These are phyloP conservation scores for Coilia nasus DNA, from an alignment of 2,797 vertebrate species.

Conservation along the genomic window DNA sequence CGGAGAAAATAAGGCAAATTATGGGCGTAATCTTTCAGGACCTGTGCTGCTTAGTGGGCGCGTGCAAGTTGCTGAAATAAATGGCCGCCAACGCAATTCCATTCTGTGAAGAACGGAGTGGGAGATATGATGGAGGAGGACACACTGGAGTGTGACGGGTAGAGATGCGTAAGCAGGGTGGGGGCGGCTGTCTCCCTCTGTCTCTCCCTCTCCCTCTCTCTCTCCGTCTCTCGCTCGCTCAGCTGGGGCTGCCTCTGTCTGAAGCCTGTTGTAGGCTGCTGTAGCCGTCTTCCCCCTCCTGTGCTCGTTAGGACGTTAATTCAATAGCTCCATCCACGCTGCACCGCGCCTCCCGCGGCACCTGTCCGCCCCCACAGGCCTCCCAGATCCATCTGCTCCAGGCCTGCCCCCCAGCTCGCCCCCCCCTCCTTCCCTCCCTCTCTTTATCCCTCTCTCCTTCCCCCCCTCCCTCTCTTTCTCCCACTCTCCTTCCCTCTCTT, in stretches of 20 bases:
- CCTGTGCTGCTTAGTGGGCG: not conserved
- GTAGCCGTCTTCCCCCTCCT: too few species aligned
- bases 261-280: not conserved
- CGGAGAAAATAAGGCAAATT: not conserved
- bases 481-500: too few species aligned
- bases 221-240: not conserved
- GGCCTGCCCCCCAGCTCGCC: not conserved
- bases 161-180: not conserved
- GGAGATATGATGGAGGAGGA: not conserved
- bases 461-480: not conserved
- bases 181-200: not conserved
- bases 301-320: not conserved
- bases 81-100: not conserved
- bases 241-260: not conserved
- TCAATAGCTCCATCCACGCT: not conserved
- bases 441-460: not conserved
- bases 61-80: not conserved
- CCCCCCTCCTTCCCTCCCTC: not conserved
- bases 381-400: not conserved
- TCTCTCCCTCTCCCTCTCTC: conserved; percentile 30
- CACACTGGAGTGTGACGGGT: not conserved
- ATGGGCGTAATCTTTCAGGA: not conserved
- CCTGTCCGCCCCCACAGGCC: not conserved
- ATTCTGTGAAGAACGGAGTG: not conserved
- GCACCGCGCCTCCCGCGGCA: not conserved